Percentiles rank a stretch among this genome's conserved stretches.
phyloP scores from a whole-genome alignment of 2,797 vertebrate species.

The Bradypodion pumilum region DNA sequence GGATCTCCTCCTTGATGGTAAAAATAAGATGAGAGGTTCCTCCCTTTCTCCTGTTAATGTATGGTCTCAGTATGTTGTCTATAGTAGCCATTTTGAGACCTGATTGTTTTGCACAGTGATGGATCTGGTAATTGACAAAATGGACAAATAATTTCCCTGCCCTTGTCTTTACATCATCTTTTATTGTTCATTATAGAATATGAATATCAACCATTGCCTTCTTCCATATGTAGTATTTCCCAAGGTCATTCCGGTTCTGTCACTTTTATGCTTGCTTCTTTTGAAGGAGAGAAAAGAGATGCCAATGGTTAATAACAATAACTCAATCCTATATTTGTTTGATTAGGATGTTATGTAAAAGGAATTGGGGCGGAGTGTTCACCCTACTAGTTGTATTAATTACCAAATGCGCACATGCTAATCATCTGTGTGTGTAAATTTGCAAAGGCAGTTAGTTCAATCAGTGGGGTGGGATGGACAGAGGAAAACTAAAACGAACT shows the following conservation, averaged over 20 bases:
- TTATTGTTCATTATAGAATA: no score
- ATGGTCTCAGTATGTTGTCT: not conserved
- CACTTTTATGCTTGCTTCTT: not conserved
- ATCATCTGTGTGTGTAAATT: not conserved
- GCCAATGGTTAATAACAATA: not conserved
- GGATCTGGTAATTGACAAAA: not conserved
- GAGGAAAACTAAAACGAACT: no score
- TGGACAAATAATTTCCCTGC: not conserved
- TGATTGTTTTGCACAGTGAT: not conserved
- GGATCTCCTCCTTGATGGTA: not conserved
- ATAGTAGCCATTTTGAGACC: not conserved
- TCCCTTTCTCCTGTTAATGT: no score
- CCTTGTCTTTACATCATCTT: not conserved
- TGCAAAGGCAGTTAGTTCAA: not conserved
- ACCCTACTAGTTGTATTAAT: not conserved
- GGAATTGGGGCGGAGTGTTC: not conserved
- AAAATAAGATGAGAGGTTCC: not conserved
- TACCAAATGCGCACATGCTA: no score
- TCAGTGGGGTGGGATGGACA: not conserved
- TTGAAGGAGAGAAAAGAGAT: not conserved
- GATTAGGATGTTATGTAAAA: not conserved
- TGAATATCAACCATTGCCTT: not conserved
- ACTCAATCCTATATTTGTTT: not conserved
- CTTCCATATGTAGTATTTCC: not conserved
- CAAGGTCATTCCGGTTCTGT: constrained; percentile 6